phyloP scores from a whole-genome alignment of 2,888 invertebrate genomes.

The Apamea sordens region DNA sequence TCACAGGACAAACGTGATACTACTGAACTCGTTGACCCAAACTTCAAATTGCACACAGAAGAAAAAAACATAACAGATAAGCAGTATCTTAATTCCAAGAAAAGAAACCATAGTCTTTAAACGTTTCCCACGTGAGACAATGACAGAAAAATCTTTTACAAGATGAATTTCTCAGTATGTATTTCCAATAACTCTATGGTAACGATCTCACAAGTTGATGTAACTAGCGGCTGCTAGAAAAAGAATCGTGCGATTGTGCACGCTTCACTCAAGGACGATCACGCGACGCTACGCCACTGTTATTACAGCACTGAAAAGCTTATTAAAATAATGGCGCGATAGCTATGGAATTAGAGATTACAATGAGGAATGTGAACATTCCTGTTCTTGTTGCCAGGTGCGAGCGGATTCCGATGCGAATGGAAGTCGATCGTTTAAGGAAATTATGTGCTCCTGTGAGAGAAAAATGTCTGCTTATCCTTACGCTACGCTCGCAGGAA shows the following conservation, averaged over 20 bases:
- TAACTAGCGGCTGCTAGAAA: slow-evolving; percentile 68
- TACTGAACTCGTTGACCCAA: slow-evolving; percentile 42
- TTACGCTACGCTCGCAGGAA: slow-evolving; percentile 25
- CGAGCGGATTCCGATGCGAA: slow-evolving; percentile 62
- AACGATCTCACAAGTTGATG: slow-evolving; percentile 72
- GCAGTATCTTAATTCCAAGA: slow-evolving; percentile 26
- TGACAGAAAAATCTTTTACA: slow-evolving; percentile 67
- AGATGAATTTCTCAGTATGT: slow-evolving; percentile 69
- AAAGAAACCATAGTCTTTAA: slow-evolving; percentile 45
- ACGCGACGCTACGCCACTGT: slow-evolving; percentile 74
- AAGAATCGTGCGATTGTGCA: slow-evolving; percentile 82
- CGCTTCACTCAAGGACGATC: slow-evolving; percentile 83
- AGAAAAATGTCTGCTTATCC: slow-evolving; percentile 53
- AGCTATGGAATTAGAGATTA: slow-evolving; percentile 80
- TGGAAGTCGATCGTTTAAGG: slow-evolving; percentile 67
- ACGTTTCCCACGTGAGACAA: slow-evolving; percentile 71
- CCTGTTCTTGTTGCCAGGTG: slow-evolving; percentile 76
- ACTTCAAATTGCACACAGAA: slow-evolving; percentile 27
- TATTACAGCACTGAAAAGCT: slow-evolving; percentile 79
- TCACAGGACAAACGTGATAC: slow-evolving; percentile 44
- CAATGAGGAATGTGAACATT: slow-evolving; percentile 80
- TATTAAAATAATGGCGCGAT: slow-evolving; percentile 81
- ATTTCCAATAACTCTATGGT: slow-evolving; percentile 69
- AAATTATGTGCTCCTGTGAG: slow-evolving; percentile 67
- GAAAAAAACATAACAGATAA: slow-evolving; percentile 23